Percentiles rank a stretch among this genome's conserved stretches.
Evolutionary conservation across 2,888 invertebrate species (phyloP).

Genomic region (Netelia inedita): DNA sequence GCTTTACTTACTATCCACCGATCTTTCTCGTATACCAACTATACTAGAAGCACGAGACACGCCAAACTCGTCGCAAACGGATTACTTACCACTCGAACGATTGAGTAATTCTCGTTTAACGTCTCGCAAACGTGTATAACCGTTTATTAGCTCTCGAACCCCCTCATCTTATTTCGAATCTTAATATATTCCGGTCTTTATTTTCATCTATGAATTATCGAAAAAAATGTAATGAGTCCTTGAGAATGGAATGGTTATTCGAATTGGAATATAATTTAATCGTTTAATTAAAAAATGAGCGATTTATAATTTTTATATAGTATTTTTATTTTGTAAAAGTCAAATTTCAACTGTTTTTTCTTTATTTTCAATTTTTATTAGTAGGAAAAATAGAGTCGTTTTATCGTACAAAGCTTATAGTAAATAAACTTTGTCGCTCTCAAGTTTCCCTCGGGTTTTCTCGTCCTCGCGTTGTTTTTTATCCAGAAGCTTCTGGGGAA

Average conservation of each 20-base stretch:
- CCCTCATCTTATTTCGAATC: background rate
- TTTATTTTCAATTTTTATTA: background rate
- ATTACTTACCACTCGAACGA: constrained; percentile 64
- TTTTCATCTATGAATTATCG: background rate
- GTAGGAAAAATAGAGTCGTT: background rate
- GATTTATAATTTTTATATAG: background rate
- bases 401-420: too few species aligned
- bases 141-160: constrained; percentile 7
- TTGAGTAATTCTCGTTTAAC: constrained; percentile 52
- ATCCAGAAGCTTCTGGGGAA: background rate
- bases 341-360: background rate
- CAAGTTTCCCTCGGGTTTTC: background rate
- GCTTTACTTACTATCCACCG: constrained; percentile 32
- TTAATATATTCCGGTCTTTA: background rate
- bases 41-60: constrained; percentile 55
- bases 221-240: background rate
- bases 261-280: background rate
- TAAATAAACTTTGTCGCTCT: background rate
- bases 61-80: constrained; percentile 64
- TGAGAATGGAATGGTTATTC: background rate
- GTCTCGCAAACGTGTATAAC: constrained; percentile 28
- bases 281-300: background rate
- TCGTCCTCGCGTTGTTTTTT: background rate
- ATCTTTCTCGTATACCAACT: constrained; percentile 43
- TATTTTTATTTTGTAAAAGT: background rate